Evolutionary conservation across 37 sponge, comb jelly and placozoan genomes (phyloP).

Genomic region (Tethya wilhelma): DNA sequence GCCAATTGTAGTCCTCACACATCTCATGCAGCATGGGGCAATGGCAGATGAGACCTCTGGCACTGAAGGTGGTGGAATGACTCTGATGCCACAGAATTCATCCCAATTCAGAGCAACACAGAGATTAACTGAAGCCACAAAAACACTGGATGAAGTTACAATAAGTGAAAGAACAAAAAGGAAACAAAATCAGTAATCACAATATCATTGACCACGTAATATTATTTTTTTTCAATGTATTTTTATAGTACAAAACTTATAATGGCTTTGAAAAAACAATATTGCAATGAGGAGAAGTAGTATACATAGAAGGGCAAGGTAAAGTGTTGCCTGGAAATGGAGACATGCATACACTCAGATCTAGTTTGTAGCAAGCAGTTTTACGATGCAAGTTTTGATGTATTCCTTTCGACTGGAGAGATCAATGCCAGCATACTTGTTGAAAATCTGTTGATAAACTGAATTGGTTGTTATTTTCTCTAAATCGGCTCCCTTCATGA

Average conservation of each 20-base stretch:
- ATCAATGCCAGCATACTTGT: constrained; percentile 6
- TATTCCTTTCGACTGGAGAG: constrained; percentile 6
- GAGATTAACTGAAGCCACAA: constrained; percentile 4
- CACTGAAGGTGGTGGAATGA: neutral
- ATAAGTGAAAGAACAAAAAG: neutral
- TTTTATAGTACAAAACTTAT: neutral
- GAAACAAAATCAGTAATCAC: neutral
- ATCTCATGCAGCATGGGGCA: neutral
- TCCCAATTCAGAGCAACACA: neutral
- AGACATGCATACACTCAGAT: neutral
- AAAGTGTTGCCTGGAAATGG: neutral
- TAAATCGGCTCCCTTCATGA: constrained; percentile 20
- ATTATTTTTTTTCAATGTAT: neutral
- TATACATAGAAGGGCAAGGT: too few relatives aligned
- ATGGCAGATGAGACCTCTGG: neutral
- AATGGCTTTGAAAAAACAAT: neutral
- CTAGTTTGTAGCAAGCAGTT: neutral
- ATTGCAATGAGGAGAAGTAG: too few relatives aligned
- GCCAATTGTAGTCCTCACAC: constrained; percentile 23
- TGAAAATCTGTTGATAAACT: constrained; percentile 13
- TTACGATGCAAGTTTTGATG: constrained; percentile 14
- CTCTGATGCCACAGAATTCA: neutral
- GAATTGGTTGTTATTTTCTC: constrained; percentile 14
- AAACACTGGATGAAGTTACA: constrained; percentile 2
- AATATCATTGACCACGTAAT: too few relatives aligned